Evolutionary conservation across 2,113 vertebrate species (phyloP), one percentile per base, ranked within the genome.

Genomic region (Forbesichthys agassizii): DNA sequence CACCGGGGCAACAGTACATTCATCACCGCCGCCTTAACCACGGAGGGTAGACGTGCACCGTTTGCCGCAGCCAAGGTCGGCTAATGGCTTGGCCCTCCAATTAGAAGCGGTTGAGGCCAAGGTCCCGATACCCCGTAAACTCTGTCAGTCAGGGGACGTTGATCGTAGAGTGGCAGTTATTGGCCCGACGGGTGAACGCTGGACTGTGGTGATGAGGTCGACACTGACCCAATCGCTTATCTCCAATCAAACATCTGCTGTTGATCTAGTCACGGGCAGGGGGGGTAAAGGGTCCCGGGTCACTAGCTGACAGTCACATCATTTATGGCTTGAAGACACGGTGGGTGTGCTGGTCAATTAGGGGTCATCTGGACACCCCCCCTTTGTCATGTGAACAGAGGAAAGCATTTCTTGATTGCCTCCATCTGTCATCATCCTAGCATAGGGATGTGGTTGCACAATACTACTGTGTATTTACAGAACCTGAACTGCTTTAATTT

Each of bases 171-270:
- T 74, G 86, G 88, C 71, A 73, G 79, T 85, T 85, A 88, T 78
- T 81, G 80, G 83, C 80, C 61, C 63, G 71, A 80, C 74, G 64
- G 79, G 83, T 60, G 54, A 85, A 83, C 80, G 62, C 46, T 3
- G 73, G 79, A 61, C 49, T 3, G 61, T 54, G 11, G 79, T 81
- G 79, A 87, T 66, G 84, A 84, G 77, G 71, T 79, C 64, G 78
- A 86, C 86, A 89, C 85, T 87, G 86, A 88, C 88, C 88, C 36
- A 54, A 14, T 13, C 33, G 70, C 83, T 89, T 90, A 86, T 89
- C 88, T 82, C 73, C 66, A 64, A 89, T 88, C 84, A 86, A 88
- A 88, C 86, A 91, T 90, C 88, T 88, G 89, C 86, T 80, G 85
- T 78, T 64, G 76, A 82, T 81, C 79, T 77, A 48, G 68, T 57